Evolutionary conservation across 2,888 invertebrate species (phyloP), one percentile per base, ranked within the genome.

Genomic region (Nomada flava): DNA sequence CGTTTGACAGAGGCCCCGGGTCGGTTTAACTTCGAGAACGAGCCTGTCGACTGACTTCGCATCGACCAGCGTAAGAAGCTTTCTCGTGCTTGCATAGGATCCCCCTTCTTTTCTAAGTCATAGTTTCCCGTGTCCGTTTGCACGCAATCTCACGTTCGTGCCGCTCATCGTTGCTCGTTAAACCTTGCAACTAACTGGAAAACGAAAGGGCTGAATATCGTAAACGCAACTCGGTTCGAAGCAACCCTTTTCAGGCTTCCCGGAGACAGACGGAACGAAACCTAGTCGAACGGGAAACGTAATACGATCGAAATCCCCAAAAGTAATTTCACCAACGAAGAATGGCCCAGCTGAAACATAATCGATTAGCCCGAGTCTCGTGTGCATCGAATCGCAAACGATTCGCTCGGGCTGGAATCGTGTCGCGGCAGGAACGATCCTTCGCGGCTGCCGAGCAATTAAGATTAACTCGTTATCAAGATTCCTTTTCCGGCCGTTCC

Each of bases 11-110:
- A 65, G 53, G 73, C 64, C 50, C 67, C 64, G 70, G 68, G 76
- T 67, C 59, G 73, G 75, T 84, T 84, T 65, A 64, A 70, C 83
- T 59, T 76, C 62, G 72, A 70, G 84, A 76, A 79, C 76, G 83
- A 79, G 70, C 79, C 71, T 42, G 36, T n/a, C 62, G 23, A 62
- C 63, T 29, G 60, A 71, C 70, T 60, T 60, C 26, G 67, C 69
- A 70, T 67, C 82, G 26, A 47, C 72, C 60, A 57, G 13, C 57
- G 20, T 83, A 82, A 83, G 82, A 50, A 42, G 4, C 57, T 55
- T 77, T 53, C 10, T 18, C 20, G 26, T 20, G 47, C 44, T 36
- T 59, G 47, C 13, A 18, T 50, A 44, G 11, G 5, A 42, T 62
- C 9, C 18, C 26, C 47, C 29, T n/a, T 69, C 18, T 69, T 42